Conservation (phyloP, 1,140 invertebrate species). For the Cherax destructor region DNA sequence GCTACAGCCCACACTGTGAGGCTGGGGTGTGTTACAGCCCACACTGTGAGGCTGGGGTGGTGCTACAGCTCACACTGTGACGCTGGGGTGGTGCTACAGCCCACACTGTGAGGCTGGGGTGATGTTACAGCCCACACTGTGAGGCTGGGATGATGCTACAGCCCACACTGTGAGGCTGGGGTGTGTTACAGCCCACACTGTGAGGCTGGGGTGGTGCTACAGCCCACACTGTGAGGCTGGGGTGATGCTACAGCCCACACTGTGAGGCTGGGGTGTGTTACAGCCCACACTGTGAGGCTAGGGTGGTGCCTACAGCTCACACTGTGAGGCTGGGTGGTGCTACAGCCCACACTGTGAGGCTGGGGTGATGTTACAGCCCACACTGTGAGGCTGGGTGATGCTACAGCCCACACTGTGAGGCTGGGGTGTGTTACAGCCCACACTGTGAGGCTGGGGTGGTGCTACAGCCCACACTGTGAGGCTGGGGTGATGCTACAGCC, state of each 20-base stretch:
- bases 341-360: not conserved
- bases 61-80: not conserved
- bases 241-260: not conserved
- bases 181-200: not conserved
- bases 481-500: not conserved
- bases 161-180: not conserved
- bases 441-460: not conserved
- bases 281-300: not conserved
- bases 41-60: not conserved
- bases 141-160: no score
- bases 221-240: not conserved
- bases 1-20: not conserved
- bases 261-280: not conserved
- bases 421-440: not conserved
- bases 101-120: not conserved
- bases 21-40: not conserved
- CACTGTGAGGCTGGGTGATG: no score
- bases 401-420: not conserved
- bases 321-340: no score
- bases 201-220: no score
- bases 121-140: not conserved
- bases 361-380: no score
- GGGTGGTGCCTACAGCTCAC: not conserved
- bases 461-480: not conserved
- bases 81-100: not conserved